A percentile compares a stretch with the other conserved stretches of the same genome.
These are phyloP conservation scores for Metridium senile DNA, from an alignment of 92 coral and sea anemone species.

Conservation along the genomic window DNA sequence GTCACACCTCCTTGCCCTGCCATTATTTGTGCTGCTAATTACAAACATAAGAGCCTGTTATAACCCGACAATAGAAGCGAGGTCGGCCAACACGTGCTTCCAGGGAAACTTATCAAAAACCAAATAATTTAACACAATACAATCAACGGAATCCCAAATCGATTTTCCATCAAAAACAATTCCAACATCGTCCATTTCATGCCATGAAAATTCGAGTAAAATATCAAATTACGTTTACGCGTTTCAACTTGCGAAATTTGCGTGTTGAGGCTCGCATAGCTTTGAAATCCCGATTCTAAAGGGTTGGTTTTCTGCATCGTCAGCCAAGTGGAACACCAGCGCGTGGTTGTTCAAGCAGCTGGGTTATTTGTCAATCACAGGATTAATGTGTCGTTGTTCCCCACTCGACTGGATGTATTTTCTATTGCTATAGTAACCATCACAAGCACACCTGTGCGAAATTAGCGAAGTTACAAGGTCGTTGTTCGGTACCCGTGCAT, in stretches of 20 bases:
- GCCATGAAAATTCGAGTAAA: background rate
- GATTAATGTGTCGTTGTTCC: conserved; percentile 19
- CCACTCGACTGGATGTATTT: background rate
- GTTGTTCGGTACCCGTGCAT: conserved; percentile 12
- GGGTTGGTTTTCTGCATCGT: background rate
- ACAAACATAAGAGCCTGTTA: conserved; percentile 4
- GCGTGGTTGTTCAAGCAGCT: conserved; percentile 34
- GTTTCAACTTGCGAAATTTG: background rate
- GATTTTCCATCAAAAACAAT: background rate
- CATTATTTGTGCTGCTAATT: conserved; percentile 12
- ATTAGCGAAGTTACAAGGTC: background rate
- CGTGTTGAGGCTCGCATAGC: background rate
- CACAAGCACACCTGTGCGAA: conserved; percentile 27
- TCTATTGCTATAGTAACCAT: conserved; percentile 20
- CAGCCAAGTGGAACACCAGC: conserved; percentile 25
- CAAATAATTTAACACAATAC: background rate
- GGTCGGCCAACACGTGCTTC: background rate
- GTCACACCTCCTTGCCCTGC: conserved; percentile 27
- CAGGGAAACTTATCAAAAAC: background rate
- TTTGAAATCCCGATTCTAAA: background rate
- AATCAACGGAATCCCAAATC: background rate
- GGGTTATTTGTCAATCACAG: conserved; percentile 23
- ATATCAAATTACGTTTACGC: background rate
- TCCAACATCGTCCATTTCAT: background rate
- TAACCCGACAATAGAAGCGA: background rate